Evolutionary conservation across 2,888 invertebrate species (phyloP), one percentile per base, ranked within the genome.

Genomic region (Anaspis maculata): DNA sequence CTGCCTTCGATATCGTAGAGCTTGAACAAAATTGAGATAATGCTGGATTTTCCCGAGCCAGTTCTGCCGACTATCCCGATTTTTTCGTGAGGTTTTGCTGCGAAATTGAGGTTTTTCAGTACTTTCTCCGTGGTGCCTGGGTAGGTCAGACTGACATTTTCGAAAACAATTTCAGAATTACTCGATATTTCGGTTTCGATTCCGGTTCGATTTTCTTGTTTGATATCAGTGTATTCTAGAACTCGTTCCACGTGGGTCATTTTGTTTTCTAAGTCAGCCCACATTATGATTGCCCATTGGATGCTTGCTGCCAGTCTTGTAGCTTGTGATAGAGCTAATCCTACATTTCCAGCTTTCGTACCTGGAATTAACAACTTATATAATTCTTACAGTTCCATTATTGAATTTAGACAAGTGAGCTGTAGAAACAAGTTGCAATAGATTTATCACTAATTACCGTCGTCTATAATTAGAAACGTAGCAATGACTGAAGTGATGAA

Each of bases 191-290:
- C 69, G 4, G 71, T 67, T 12, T 76, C 73, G 19, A 80, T 79
- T 49, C 58, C 58, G 15, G 34, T 30, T 2, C 33, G 43, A 6
- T 44, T 40, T 45, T 70, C 69, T 12, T 53, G 50, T 33, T 68
- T 62, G 3, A 78, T 52, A 11, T 69, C 60, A 1, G 71, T 57
- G 32, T 65, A 64, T 46, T 65, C 65, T 26, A 60, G 35, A 1
- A 83, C 74, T 62, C 92, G 76, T 66, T 96, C 95, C 0, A 94
- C 90, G 3, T 86, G 82, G 2, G 86, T 88, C 87, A 89, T 86
- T 46, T 79, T 81, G 54, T 86, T 89, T 60, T 64, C 64, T 3
- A 61, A 61, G 60, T 92, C 92, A 0, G 92, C 86, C 48, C 88
- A 89, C 61, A 91, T 91, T 4, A 91, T 70, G 24, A 76, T 67